Base-by-base conservation (phyloP, 1,140 invertebrate genomes). In the Sarcophaga peregrina region DNA sequence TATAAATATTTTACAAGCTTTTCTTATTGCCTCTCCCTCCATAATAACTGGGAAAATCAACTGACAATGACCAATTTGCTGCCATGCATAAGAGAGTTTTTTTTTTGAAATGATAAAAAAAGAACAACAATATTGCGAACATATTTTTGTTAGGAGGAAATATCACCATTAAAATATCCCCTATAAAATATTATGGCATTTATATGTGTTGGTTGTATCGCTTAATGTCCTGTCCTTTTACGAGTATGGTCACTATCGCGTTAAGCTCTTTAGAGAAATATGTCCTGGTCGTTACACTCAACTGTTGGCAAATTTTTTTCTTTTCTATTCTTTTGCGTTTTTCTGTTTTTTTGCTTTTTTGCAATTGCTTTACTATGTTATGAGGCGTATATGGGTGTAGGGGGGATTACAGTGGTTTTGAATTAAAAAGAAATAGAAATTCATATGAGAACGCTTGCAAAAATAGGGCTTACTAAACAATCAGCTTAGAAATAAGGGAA, bases 141-240 rank as follows among this genome's bases (percentile, higher is more conserved):
- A 45, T 11, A 15, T 45, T 50, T 76, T 47, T 47, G n/a, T 47
- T 47, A 4, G 45, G 45, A 48, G 48, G 48, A 50, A 48, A 76
- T 15, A 76, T 48, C 74, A 76, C 74, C 48, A 48, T 48, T 48
- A 50, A 76, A 76, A 76, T 76, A 47, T 76, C 46, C 74, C 74
- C 20, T 48, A 48, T 37, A 72, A 76, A 76, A 76, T 76, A 76
- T 76, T 76, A 76, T 76, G 47, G 74, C 74, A 76, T 76, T 76
- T 52, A 52, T 9, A 52, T 13, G 8, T 52, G 13, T 52, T 52
- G 9, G 13, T 52, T 13, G 13, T 52, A 52, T 52, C 8, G 58
- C 17, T 50, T 76, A 76, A 76, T 48, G 74, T 76, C 74, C 47
- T 48, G 74, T 76, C 74, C 47, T 17, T 48, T 76, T 76, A 76